Evolutionary conservation across 2,113 vertebrate species (phyloP), one percentile per base, ranked within the genome.

Genomic region (Pimephales promelas): DNA sequence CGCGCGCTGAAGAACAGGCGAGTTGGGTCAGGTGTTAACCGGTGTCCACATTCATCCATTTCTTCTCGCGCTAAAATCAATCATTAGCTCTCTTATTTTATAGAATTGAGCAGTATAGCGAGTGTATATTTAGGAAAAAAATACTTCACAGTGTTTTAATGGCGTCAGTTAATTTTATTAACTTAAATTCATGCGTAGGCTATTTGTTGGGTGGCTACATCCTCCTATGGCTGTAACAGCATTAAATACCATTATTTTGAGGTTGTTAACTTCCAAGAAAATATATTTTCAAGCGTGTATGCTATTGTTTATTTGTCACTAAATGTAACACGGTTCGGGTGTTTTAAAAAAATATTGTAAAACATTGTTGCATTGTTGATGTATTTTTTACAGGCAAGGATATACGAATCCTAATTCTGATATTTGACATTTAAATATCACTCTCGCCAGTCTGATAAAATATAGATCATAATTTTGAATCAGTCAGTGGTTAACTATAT

Each of bases 1-100:
- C 87, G 94, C 92, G 90, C 81, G 88, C 88, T 76, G 85, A 92
- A 88, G 93, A 93, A 90, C 90, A 88, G 88, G 93, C 93, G 92
- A 89, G 91, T 89, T 90, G 93, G 93, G 92, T 93, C 93, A 90
- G 92, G 93, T 92, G 93, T 92, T 91, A 68, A 88, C 87, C 88
- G 92, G 87, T 91, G 94, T 92, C 87, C 90, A 90, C 89, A 91
- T 92, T 96, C 90, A 95, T 94, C 92, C 88, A 91, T 82, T 62
- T 89, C 86, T 88, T 87, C 83, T 43, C 84, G n/a, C 16, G 83
- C 64, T 28, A 83, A 78, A 56, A 86, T 70, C 80, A 85, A 34
- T 0, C n/a, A 95, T 77, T 79, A 74, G 64, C 71, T 90, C 89
- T 31, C 24, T 64, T 87, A 95, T 92, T 90, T 96, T 96, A 97